Evolutionary conservation across 2,113 vertebrate genomes (phyloP), one percentile per base, ranked within the genome.

Genomic region (Nothobranchius kuhntae): DNA sequence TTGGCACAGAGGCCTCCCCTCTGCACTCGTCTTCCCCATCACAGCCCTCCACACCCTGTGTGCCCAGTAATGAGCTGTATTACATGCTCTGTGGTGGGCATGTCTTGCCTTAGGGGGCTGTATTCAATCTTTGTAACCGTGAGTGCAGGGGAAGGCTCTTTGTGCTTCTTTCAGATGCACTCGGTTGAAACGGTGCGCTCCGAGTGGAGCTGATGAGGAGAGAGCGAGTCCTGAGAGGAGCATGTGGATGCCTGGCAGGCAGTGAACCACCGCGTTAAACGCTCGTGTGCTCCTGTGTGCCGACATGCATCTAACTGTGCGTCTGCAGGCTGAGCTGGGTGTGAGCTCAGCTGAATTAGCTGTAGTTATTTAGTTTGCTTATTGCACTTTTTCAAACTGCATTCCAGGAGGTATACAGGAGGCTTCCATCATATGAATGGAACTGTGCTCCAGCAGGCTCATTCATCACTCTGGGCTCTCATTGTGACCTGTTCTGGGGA

Each of bases 191-290:
- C 84, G 64, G 80, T 88, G 89, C 84, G 87, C 86, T 89, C 44
- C 71, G 66, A 91, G 85, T 88, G 84, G 82, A 87, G 88, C 85
- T 90, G 91, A 91, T 90, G 86, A 89, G 88, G 61, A 75, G 70
- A 70, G 79, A 83, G 77, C 50, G 53, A 74, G 85, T 88, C 83
- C 86, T 86, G 73, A 86, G 87, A 90, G 83, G 79, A 86, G 75
- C 84, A 85, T 83, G 81, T 70, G 73, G 87, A 81, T 80, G 86
- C 73, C 81, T 85, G 75, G 85, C 84, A 84, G 84, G 78, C 78
- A 65, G 67, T 30, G n/a, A 71, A 76, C 82, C 69, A 44, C 51
- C 65, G n/a, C 44, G 65, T 64, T 56, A 68, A 71, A 55, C 56
- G 77, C 80, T 75, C 72, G 80, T 70, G 81, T 61, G 55, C 56